A percentile compares a stretch with the other conserved stretches of the same genome.
Conservation (phyloP, 2,113 vertebrate species). For the Phocoena sinus region DNA sequence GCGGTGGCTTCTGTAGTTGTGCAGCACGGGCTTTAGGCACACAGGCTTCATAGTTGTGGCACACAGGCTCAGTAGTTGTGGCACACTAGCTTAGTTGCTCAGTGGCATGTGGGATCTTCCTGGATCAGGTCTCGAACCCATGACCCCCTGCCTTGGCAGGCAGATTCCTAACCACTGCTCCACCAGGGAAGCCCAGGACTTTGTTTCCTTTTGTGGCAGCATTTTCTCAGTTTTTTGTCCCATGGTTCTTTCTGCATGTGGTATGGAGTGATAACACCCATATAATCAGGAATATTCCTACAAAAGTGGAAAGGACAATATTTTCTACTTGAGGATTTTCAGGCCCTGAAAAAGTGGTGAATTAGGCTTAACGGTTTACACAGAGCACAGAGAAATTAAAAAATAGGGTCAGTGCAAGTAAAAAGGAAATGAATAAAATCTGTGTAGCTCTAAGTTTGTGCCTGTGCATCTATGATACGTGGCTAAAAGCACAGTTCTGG, state of each 20-base stretch:
- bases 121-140: no score
- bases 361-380: not conserved
- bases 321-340: conserved; percentile 25
- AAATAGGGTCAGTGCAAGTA: not conserved
- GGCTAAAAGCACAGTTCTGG: not conserved
- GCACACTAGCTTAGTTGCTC: no score
- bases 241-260: not conserved
- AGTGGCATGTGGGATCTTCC: no score
- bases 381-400: not conserved
- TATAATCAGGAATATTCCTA: not conserved
- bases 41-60: no score
- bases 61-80: no score
- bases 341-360: not conserved
- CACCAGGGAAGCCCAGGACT: not conserved
- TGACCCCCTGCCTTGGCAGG: no score
- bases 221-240: conserved; percentile 15
- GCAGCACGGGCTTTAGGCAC: no score
- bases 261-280: not conserved
- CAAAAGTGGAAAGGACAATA: not conserved
- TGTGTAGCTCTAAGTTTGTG: not conserved
- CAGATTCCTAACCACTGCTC: no score
- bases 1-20: no score
- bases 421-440: not conserved
- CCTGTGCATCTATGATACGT: not conserved
- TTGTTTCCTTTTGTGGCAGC: not conserved